Base-by-base conservation (phyloP, 1,140 invertebrate species). In the Gryllus bimaculatus region DNA sequence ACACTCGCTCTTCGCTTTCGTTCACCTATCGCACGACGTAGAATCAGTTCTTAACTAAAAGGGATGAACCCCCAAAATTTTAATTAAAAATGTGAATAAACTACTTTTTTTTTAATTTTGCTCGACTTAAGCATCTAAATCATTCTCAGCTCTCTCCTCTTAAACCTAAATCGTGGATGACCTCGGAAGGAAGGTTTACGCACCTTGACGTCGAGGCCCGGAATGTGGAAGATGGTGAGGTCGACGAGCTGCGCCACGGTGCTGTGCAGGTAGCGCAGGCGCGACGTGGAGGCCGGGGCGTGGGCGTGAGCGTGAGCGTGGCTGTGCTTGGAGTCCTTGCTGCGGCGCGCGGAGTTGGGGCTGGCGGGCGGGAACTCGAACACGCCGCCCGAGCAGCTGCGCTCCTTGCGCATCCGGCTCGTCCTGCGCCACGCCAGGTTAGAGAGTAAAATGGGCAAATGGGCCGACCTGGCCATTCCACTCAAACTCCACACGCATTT, bases 201-300 rank as follows among this genome's bases (percentile, higher is more conserved):
- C 81, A 97, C 92, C 89, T 97, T 97, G 21, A 98, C 94, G 87
- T 98, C 95, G 79, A 98, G 89, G 1, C 96, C 96, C 6, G 97
- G 97, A 83, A 98, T 95, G 83, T 97, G 93, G 86, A 99, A 98
- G 80, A 97, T 93, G 4, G 96, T 98, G 77, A 95, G 88, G 86
- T 96, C 94, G 8, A 91, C 90, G 0, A 94, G 87, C 82, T 89
- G 88, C 21, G 87, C 85, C 39, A 89, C 84, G 73, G 88, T 83
- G n/a, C 79, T 79, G 4, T 79, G 80, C 0, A 82, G 76, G 76
- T 82, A 81, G n/a, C 78, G 80, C 20, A 81, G 21, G 73, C 78
- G 47, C 13, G 76, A 47, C n/a, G 78, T 79, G 74, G 80, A 81
- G 47, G 78, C 47, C 47, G 74, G 15, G 73, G 39, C 79, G 87